Percentiles rank a stretch among this genome's conserved stretches.
Evolutionary conservation across 2,888 invertebrate genomes (phyloP).

Genomic region (Aricia artaxerxes): DNA sequence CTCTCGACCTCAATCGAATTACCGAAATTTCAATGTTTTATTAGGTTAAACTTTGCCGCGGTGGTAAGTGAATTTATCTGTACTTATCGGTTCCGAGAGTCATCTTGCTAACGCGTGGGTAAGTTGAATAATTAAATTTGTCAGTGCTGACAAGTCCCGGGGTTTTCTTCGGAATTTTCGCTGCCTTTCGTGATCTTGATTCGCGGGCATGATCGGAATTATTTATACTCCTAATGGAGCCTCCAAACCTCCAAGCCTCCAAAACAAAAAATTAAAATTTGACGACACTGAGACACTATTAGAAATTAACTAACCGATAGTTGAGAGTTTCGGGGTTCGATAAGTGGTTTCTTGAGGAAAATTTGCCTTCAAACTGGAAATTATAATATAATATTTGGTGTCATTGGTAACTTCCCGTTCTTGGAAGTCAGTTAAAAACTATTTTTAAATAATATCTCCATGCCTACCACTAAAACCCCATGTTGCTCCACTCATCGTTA

Average conservation of each 20-base stretch:
- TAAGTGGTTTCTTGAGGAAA: not conserved
- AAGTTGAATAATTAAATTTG: conserved; percentile 80
- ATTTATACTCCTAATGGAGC: conserved; percentile 64
- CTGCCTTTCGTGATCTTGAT: conserved; percentile 62
- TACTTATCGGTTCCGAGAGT: conserved; percentile 77
- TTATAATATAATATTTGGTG: not conserved
- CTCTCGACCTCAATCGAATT: conserved; percentile 73
- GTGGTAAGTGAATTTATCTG: conserved; percentile 79
- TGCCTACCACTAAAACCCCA: too few species aligned
- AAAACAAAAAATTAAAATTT: conserved; percentile 3
- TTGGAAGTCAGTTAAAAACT: not conserved
- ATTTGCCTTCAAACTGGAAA: not conserved
- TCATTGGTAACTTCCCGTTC: not conserved
- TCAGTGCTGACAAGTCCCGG: conserved; percentile 74
- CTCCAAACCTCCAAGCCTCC: too few species aligned
- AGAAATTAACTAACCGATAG: not conserved
- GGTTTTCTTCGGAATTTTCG: conserved; percentile 72
- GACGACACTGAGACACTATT: not conserved
- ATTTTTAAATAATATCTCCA: too few species aligned
- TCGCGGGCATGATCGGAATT: conserved; percentile 63
- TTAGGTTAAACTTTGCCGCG: conserved; percentile 79
- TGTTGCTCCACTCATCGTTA: too few species aligned
- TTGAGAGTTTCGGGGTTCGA: not conserved
- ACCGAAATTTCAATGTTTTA: conserved; percentile 78
- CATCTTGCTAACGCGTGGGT: conserved; percentile 74